phyloP scores from a whole-genome alignment of 2,888 invertebrate species.

The Nephrotoma appendiculata region DNA sequence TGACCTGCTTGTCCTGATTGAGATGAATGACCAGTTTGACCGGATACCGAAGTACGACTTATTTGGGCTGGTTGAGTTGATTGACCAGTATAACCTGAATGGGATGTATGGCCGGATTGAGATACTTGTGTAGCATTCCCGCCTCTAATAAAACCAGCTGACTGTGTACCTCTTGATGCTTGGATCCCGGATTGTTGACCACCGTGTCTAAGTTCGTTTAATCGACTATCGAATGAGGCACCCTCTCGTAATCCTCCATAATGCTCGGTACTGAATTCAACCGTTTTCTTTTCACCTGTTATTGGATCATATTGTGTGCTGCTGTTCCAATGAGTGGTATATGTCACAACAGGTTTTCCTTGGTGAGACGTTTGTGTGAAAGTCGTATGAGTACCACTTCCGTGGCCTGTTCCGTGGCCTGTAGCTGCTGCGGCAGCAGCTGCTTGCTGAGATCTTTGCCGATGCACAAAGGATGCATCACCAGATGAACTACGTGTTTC shows the following conservation, averaged over 20 bases:
- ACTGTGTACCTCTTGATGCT: not conserved
- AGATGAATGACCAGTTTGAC: not conserved
- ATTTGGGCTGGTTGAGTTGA: not conserved
- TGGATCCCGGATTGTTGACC: not conserved
- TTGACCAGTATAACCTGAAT: not conserved
- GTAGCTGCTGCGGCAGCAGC: slow-evolving; percentile 12
- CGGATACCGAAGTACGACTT: not conserved
- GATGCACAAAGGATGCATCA: slow-evolving; percentile 33
- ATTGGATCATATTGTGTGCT: slow-evolving; percentile 32
- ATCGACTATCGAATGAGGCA: not conserved
- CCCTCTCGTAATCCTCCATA: slow-evolving; percentile 5
- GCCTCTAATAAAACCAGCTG: not conserved
- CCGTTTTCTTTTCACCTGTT: slow-evolving; percentile 33
- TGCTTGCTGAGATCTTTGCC: slow-evolving; percentile 28
- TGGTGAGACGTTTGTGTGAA: slow-evolving; percentile 8
- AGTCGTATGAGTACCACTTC: not conserved
- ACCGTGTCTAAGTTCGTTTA: not conserved
- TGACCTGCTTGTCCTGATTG: not conserved
- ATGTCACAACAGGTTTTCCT: slow-evolving; percentile 20
- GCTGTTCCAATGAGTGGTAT: slow-evolving; percentile 19
- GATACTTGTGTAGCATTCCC: not conserved
- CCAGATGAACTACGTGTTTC: slow-evolving; percentile 30
- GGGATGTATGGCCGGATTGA: not conserved
- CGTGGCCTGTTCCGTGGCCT: not conserved
- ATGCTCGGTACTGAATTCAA: slow-evolving; percentile 37